Base-by-base conservation (phyloP, 2,113 vertebrate genomes). In the Entomyzon cyanotis region DNA sequence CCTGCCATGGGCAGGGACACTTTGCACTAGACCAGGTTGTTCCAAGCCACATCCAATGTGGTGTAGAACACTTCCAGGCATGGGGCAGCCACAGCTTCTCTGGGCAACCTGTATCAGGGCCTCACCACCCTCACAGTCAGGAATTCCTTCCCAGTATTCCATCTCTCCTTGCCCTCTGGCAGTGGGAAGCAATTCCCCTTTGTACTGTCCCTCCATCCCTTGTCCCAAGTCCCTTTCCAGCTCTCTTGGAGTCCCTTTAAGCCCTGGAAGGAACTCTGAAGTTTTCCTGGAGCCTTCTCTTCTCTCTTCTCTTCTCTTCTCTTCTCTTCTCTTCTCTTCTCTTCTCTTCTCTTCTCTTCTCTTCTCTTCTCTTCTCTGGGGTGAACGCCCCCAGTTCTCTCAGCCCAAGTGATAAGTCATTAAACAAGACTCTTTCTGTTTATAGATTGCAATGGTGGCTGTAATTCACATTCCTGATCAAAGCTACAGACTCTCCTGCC, bases 401-500 rank as follows among this genome's bases (percentile, higher is more conserved):
- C 87, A 75, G 39, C 39, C 69, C 25, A 20, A 46, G 53, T 46
- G 46, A 8, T 25, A 52, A 68, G 42, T 62, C 47, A 41, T 7
- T 83, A 86, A 94, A 83, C 1, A 33, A 12, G 19, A 1, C 24
- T 44, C 67, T 62, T 46, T 56, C 15, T 73, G 22, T 68, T 93
- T 73, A 68, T 86, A 99, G 99, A 97, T 99, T 93, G 98, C 99
- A 87, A 99, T 98, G 98, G 97, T 99, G 67, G 98, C 98, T 8
- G 98, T 99, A 76, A 94, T 99, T 96, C 99, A 99, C 39, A 77
- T 99, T 96, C 99, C 99, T 73, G 99, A 99, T 96, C 97, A 98
- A 50, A 99, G 97, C 91, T 99, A 99, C 94, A 97, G 97, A 39
- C 98, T 99, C 35, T 97, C 99, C 88, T 98, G 98, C 59, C 98